A percentile compares a stretch with the other conserved stretches of the same genome.
These are phyloP conservation scores for Ellobium chinense DNA, from an alignment of 2,888 invertebrate genomes.

Conservation along the genomic window DNA sequence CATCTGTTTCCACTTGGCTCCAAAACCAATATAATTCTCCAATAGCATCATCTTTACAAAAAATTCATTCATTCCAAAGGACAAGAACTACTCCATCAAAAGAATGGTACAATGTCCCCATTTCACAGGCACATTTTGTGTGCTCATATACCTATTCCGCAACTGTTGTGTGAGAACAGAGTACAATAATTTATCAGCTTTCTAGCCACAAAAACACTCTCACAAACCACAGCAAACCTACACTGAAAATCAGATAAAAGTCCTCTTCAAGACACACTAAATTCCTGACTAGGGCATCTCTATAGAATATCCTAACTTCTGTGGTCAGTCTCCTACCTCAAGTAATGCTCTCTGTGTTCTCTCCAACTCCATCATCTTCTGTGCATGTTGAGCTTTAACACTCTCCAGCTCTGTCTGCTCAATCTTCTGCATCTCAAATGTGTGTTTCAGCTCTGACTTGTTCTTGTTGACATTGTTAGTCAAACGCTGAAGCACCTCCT, in stretches of 20 bases:
- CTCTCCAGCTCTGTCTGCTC: constrained; percentile 69
- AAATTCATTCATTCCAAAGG: too few relatives aligned
- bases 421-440: constrained; percentile 70
- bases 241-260: neutral
- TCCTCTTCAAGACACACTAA: neutral
- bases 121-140: too few relatives aligned
- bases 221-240: neutral
- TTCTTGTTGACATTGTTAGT: constrained; percentile 68
- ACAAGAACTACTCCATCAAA: too few relatives aligned
- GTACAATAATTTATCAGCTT: too few relatives aligned
- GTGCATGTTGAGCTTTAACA: constrained; percentile 67
- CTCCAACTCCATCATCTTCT: constrained; percentile 68
- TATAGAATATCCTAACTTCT: too few relatives aligned
- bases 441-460: constrained; percentile 71
- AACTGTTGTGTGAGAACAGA: too few relatives aligned
- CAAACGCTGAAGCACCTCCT: constrained; percentile 71
- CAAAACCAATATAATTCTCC: too few relatives aligned
- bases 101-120: too few relatives aligned
- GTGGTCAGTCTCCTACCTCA: constrained; percentile 60
- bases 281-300: neutral
- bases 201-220: too few relatives aligned
- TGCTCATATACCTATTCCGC: too few relatives aligned
- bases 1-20: too few relatives aligned
- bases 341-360: constrained; percentile 66
- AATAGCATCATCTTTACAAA: too few relatives aligned